A percentile compares a stretch with the other conserved stretches of the same genome.
phyloP scores from a whole-genome alignment of 2,888 invertebrate species.

The Thumatha senex region DNA sequence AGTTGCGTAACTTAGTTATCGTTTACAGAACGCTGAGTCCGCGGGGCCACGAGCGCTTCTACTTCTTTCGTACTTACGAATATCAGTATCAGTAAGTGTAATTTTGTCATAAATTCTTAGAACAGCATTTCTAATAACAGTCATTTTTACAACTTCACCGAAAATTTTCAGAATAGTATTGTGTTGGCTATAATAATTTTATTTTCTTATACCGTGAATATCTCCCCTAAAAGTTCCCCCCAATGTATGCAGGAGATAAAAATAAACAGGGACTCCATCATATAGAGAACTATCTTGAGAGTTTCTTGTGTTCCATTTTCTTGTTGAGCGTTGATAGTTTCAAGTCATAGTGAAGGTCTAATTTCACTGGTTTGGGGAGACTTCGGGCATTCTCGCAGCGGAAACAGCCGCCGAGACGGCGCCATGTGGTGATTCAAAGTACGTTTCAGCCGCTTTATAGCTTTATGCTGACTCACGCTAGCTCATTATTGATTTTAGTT shows the following conservation, averaged over 20 bases:
- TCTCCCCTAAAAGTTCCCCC: slow-evolving; percentile 36
- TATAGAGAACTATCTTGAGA: slow-evolving; percentile 25
- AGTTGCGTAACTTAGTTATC: too few relatives aligned
- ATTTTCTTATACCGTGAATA: slow-evolving; percentile 7
- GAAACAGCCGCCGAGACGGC: slow-evolving; percentile 57
- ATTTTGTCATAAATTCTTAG: not conserved
- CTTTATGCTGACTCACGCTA: slow-evolving; percentile 53
- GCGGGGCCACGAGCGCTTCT: too few relatives aligned
- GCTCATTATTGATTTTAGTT: slow-evolving; percentile 50
- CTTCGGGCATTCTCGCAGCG: slow-evolving; percentile 42
- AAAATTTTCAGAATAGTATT: too few relatives aligned
- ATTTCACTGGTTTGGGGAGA: slow-evolving; percentile 36
- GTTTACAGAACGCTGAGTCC: too few relatives aligned
- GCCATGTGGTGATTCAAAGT: slow-evolving; percentile 52
- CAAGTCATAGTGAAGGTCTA: slow-evolving; percentile 29
- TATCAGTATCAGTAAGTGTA: too few relatives aligned
- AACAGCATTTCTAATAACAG: not conserved
- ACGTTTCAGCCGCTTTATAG: slow-evolving; percentile 56
- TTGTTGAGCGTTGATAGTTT: slow-evolving; percentile 15
- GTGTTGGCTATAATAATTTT: slow-evolving; percentile 29
- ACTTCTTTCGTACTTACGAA: too few relatives aligned
- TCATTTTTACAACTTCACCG: not conserved
- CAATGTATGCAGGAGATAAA: slow-evolving; percentile 42
- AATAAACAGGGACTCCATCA: slow-evolving; percentile 40
- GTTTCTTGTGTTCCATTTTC: slow-evolving; percentile 16